These are phyloP conservation scores for Gobiocypris rarus DNA, from an alignment of 2,113 vertebrate species.

Conservation along the genomic window DNA sequence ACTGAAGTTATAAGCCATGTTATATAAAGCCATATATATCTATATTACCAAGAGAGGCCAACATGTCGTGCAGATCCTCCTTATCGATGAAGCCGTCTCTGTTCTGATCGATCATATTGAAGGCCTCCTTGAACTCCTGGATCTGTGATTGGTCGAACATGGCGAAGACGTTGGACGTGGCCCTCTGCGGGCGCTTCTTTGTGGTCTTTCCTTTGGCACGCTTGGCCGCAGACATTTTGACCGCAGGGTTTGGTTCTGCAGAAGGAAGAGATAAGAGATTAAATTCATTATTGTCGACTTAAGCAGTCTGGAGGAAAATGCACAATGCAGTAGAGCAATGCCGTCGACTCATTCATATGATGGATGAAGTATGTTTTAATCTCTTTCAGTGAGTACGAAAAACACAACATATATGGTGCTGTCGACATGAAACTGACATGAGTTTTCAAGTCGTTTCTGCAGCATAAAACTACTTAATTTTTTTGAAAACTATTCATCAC, in stretches of 20 bases:
- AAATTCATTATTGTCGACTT: neutral
- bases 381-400: neutral
- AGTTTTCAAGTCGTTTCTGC: neutral
- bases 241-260: constrained; percentile 27
- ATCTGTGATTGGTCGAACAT: constrained; percentile 61
- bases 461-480: neutral
- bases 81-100: constrained; percentile 85
- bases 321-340: neutral
- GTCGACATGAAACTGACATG: neutral
- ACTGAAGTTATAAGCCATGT: no score
- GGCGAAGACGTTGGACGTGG: constrained; percentile 58
- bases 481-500: neutral
- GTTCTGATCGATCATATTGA: constrained; percentile 84
- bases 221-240: constrained; percentile 55
- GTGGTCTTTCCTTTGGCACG: constrained; percentile 58
- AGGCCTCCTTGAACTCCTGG: constrained; percentile 59
- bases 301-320: neutral
- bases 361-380: neutral
- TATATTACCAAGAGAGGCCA: constrained; percentile 72
- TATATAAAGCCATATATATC: no score
- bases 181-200: constrained; percentile 58
- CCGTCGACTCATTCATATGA: neutral
- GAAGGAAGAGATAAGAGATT: neutral
- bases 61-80: constrained; percentile 85
- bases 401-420: neutral